These are phyloP conservation scores for Drosophila ustulata DNA, from an alignment of 2,888 invertebrate genomes.

Conservation along the genomic window DNA sequence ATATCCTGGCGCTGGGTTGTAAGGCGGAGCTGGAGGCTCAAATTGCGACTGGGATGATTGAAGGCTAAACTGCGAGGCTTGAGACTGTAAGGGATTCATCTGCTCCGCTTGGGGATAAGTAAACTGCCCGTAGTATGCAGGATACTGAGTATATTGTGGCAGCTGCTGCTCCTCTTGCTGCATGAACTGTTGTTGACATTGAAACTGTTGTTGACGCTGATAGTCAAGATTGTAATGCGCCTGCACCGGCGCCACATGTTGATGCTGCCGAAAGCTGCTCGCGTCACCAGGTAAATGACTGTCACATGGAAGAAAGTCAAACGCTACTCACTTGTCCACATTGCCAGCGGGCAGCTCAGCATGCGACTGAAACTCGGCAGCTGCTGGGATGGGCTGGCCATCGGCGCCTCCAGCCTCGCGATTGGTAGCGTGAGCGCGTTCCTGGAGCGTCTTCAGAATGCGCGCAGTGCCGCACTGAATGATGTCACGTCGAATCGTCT, in stretches of 20 bases:
- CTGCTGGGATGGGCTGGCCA: neutral
- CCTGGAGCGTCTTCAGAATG: slow-evolving; percentile 91
- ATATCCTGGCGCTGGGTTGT: neutral
- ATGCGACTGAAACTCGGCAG: slow-evolving; percentile 64
- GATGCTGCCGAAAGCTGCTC: slow-evolving; percentile 32
- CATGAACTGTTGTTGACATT: slow-evolving; percentile 6
- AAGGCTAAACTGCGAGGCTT: too few species aligned
- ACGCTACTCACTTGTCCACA: slow-evolving; percentile 71
- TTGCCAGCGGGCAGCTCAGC: slow-evolving; percentile 53
- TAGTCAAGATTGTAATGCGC: neutral
- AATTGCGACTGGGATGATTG: neutral
- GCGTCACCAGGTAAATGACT: slow-evolving; percentile 31
- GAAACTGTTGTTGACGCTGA: neutral
- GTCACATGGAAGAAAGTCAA: neutral
- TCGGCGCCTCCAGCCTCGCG: slow-evolving; percentile 35
- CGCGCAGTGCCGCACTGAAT: slow-evolving; percentile 93
- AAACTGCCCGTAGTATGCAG: slow-evolving; percentile 14
- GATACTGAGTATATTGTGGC: slow-evolving; percentile 10
- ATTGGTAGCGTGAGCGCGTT: slow-evolving; percentile 84
- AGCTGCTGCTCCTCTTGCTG: slow-evolving; percentile 18
- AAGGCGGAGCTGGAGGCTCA: neutral
- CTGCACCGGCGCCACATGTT: slow-evolving; percentile 6
- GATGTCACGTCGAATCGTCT: slow-evolving; percentile 92
- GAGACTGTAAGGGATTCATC: neutral
- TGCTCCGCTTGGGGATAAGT: neutral